Percentiles rank a stretch among this genome's conserved stretches.
Conservation (phyloP, 2,888 invertebrate genomes). For the Nymphalis urticae region DNA sequence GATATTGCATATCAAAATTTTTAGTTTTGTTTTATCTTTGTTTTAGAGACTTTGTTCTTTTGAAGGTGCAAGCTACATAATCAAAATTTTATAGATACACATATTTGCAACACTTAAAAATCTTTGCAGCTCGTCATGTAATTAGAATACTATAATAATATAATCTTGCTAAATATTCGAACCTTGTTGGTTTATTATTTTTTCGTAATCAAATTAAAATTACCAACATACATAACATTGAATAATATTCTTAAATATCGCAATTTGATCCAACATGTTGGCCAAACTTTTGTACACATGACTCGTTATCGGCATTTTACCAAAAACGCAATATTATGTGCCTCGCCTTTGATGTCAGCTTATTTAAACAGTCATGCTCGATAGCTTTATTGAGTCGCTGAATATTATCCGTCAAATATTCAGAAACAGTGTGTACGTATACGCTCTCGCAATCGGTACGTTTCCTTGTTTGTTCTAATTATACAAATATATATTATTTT, state of each 20-base stretch:
- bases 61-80: no score
- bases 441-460: conserved; percentile 22
- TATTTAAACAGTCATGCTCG: conserved; percentile 37
- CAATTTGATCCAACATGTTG: conserved; percentile 4
- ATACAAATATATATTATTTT: no score
- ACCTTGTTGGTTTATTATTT: no score
- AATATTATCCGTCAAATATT: conserved; percentile 34
- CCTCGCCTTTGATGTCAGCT: conserved; percentile 33
- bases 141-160: no score
- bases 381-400: conserved; percentile 64
- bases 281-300: conserved; percentile 16
- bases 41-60: no score
- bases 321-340: conserved; percentile 31
- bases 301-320: conserved; percentile 22
- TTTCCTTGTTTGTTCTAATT: conserved; percentile 29
- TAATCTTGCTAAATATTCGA: no score
- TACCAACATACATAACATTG: neutral
- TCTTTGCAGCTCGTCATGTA: no score
- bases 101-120: no score
- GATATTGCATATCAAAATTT: no score
- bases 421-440: conserved; percentile 30
- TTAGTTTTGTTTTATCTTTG: no score
- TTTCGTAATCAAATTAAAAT: neutral
- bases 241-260: neutral
- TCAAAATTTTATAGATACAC: no score